Evolutionary conservation across 1,140 invertebrate genomes (phyloP).

Genomic region (Bacillus rossius): DNA sequence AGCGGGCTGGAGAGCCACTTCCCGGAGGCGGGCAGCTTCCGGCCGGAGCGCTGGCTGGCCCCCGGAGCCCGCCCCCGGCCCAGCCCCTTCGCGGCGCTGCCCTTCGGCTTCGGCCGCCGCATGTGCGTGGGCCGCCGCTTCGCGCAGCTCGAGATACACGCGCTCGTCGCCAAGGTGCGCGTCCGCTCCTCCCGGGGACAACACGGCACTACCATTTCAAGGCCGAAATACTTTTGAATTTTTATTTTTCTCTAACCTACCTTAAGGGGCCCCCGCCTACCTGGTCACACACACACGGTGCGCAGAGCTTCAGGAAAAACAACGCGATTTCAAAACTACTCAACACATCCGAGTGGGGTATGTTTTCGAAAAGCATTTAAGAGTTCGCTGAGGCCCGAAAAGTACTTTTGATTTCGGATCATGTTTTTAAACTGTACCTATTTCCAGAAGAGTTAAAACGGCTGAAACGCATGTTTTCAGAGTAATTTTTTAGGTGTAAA

Average conservation of each 20-base stretch:
- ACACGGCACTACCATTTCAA: not conserved
- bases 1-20: slow-evolving; percentile 71
- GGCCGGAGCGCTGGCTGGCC: slow-evolving; percentile 73
- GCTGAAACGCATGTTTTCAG: too few relatives aligned
- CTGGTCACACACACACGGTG: not conserved
- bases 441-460: too few relatives aligned
- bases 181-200: too few relatives aligned
- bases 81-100: slow-evolving; percentile 26
- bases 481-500: too few relatives aligned
- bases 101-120: slow-evolving; percentile 33
- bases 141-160: slow-evolving; percentile 38
- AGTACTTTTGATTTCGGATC: too few relatives aligned
- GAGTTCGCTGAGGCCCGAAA: too few relatives aligned
- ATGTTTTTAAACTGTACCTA: too few relatives aligned
- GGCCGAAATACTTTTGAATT: not conserved
- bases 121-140: slow-evolving; percentile 36
- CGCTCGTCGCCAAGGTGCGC: slow-evolving; percentile 19
- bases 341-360: too few relatives aligned
- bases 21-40: slow-evolving; percentile 54
- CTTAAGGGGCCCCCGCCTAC: not conserved
- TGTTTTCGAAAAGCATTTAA: too few relatives aligned
- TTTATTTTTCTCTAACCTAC: not conserved
- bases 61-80: slow-evolving; percentile 18
- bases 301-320: too few relatives aligned
- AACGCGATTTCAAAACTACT: too few relatives aligned